Percentiles rank a stretch among this genome's conserved stretches.
phyloP scores from a whole-genome alignment of 1,140 invertebrate genomes.

The Aphelenchoides avenae region DNA sequence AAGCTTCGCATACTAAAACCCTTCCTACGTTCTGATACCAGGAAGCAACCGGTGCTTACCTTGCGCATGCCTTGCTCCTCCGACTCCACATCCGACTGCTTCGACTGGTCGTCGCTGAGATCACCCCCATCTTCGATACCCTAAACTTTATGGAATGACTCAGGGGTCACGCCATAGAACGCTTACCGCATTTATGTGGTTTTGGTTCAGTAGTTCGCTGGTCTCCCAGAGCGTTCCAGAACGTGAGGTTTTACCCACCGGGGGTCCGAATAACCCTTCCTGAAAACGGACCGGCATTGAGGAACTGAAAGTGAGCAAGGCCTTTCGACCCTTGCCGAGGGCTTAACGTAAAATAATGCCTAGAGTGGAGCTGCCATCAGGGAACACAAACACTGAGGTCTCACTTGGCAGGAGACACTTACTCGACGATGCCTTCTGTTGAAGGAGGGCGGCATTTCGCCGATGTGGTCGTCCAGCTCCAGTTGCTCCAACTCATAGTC shows the following conservation, averaged over 20 bases:
- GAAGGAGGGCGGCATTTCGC: constrained; percentile 46
- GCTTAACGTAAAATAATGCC: not conserved
- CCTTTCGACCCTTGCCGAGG: not conserved
- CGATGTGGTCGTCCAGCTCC: constrained; percentile 50
- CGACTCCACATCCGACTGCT: constrained; percentile 44
- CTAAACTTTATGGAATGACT: constrained; percentile 19
- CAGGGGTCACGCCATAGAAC: constrained; percentile 8
- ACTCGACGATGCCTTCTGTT: constrained; percentile 44
- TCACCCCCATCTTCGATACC: constrained; percentile 2
- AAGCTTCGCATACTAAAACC: constrained; percentile 53
- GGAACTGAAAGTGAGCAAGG: not conserved
- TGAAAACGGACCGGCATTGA: constrained; percentile 17
- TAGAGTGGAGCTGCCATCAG: not conserved
- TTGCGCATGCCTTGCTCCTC: constrained; percentile 41
- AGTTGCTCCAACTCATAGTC: constrained; percentile 47
- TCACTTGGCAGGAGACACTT: not conserved
- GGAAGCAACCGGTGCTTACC: constrained; percentile 16
- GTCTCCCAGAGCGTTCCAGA: constrained; percentile 40
- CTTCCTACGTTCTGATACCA: not conserved
- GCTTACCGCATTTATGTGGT: constrained; percentile 28
- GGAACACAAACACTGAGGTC: constrained; percentile 2
- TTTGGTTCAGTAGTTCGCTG: constrained; percentile 34
- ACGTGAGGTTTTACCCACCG: constrained; percentile 15
- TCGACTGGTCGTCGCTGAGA: constrained; percentile 31
- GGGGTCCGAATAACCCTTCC: constrained; percentile 40